Evolutionary conservation across 2,797 vertebrate genomes (phyloP).

Genomic region (Clarias fuscus): DNA sequence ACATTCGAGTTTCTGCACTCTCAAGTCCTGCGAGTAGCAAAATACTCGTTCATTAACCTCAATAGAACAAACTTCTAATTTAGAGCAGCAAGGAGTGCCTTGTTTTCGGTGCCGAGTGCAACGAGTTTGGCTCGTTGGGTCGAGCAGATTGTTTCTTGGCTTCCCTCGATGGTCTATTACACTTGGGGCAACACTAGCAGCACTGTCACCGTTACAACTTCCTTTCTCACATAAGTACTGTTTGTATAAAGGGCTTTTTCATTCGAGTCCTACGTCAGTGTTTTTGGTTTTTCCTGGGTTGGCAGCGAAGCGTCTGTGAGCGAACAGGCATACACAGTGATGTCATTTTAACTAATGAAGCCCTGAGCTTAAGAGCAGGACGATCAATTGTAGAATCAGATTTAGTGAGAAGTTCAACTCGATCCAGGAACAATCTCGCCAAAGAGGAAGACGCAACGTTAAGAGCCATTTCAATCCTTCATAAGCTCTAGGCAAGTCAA

Average conservation of each 20-base stretch:
- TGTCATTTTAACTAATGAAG: background rate
- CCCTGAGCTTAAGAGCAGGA: background rate
- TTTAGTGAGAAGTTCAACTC: background rate
- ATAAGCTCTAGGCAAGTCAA: background rate
- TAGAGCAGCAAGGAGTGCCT: background rate
- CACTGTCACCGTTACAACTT: background rate
- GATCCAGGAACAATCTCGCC: background rate
- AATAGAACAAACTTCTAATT: background rate
- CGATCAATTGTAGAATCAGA: background rate
- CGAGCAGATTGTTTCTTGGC: background rate
- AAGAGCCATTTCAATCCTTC: background rate
- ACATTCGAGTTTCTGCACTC: background rate
- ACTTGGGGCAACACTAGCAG: background rate
- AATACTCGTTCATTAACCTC: background rate
- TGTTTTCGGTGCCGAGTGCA: background rate
- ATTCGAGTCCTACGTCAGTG: background rate
- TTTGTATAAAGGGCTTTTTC: slow-evolving; percentile 20
- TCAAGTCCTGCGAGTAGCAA: background rate
- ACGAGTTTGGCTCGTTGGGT: background rate
- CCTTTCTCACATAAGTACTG: background rate
- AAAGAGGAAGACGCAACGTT: background rate
- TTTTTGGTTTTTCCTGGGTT: background rate
- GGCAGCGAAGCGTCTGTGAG: background rate
- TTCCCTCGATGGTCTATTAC: background rate
- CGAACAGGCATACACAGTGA: background rate